These are phyloP conservation scores for Timema cristinae DNA, from an alignment of 2,888 invertebrate genomes.

Conservation along the genomic window DNA sequence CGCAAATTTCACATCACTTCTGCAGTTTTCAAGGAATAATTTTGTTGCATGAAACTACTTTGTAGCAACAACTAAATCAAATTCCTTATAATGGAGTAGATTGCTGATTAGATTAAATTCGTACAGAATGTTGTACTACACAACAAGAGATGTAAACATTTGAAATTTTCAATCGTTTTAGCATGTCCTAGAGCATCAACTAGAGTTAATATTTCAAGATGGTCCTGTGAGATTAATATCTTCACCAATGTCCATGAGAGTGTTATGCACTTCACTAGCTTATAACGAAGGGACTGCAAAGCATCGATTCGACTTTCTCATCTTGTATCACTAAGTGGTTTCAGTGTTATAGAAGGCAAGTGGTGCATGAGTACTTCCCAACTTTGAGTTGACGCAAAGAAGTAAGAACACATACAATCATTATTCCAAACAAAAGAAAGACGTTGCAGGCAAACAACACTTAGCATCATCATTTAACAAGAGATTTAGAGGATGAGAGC, in stretches of 20 bases:
- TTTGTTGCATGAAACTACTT: neutral
- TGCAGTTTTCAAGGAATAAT: constrained; percentile 13
- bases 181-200: too few species aligned
- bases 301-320: constrained; percentile 2
- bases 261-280: neutral
- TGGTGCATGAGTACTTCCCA: constrained; percentile 11
- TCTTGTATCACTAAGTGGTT: neutral
- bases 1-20: neutral
- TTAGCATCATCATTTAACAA: constrained; percentile 34
- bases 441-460: constrained; percentile 32
- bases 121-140: neutral
- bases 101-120: constrained; percentile 6
- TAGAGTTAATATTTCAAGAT: too few species aligned
- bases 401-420: constrained; percentile 34
- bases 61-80: neutral
- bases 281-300: neutral
- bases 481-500: constrained; percentile 34
- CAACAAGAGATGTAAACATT: neutral
- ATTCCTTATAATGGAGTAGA: neutral
- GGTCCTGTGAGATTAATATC: neutral
- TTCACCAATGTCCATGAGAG: neutral
- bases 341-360: neutral
- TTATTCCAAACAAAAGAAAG: constrained; percentile 34
- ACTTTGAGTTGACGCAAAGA: neutral
- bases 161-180: constrained; percentile 1